Evolutionary conservation across 2,888 invertebrate genomes (phyloP), one percentile per base, ranked within the genome.

Genomic region (Ectemnius cavifrons): DNA sequence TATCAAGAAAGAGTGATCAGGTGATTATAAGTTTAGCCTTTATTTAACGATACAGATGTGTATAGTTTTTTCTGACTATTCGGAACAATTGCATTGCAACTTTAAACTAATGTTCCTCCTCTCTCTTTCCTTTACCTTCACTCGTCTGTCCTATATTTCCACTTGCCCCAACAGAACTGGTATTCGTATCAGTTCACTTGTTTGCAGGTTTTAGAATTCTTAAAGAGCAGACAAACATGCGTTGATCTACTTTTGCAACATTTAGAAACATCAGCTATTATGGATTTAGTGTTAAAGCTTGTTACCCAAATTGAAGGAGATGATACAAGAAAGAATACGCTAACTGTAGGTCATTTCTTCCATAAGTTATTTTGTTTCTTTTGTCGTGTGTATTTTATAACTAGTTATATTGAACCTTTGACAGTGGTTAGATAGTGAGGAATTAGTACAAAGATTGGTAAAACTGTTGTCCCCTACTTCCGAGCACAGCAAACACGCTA

Each of bases 211-310:
- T 93, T 98, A 92, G 97, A 97, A 91, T 98, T 97, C 93, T 94
- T 98, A 90, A 96, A 97, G 92, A 94, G 94, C 77, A 95, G 96
- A 90, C 95, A 95, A 85, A 95, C 96, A 92, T 97, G 98, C 93
- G 94, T 98, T 90, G 94, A 96, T 82, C 94, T 96, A 91, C 93
- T 98, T 90, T 93, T 98, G 89, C 94, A 95, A 87, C 98, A 99
- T 92, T 94, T 98, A 89, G 95, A 96, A 87, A 98, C 98, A 63
- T 98, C 98, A 27, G 98, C 98, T 85, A 96, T 98, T 88, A 97
- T 97, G 93, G 98, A 99, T 93, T 94, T 97, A 86, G 94, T 97
- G 90, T 93, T 95, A 88, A 96, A 96, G 92, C 94, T 96, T 90
- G 95, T 97, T 91, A 96, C 96, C 80, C 94, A 96, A 86, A 95